Conservation (phyloP, 2,888 invertebrate genomes). For the Acleris laterana region DNA sequence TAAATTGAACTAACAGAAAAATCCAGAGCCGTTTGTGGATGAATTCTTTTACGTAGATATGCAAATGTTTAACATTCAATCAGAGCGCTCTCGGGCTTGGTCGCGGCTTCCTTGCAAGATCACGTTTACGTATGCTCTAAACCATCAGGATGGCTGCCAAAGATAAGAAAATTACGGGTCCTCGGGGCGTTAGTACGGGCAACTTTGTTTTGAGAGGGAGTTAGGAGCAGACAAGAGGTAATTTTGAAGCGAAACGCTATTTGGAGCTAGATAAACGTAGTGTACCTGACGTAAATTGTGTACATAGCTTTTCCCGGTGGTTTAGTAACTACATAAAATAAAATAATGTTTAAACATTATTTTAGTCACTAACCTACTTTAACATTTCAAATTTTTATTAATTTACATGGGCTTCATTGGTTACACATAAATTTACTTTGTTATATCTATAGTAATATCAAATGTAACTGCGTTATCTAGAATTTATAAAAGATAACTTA, state of each 20-base stretch:
- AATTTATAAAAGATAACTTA: neutral
- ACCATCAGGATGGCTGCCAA: constrained; percentile 38
- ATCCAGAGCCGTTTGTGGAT: neutral
- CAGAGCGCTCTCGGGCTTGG: constrained; percentile 29
- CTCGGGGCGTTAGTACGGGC: constrained; percentile 28
- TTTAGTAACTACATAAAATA: constrained; percentile 2
- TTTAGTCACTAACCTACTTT: too few species aligned
- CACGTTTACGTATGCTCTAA: constrained; percentile 42
- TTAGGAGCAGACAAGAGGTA: constrained; percentile 22
- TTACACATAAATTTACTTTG: too few species aligned
- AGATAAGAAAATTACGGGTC: constrained; percentile 42
- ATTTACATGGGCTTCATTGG: too few species aligned
- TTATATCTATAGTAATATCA: too few species aligned
- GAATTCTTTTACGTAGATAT: constrained; percentile 23
- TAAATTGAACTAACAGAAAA: constrained; percentile 8
- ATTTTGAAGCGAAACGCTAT: constrained; percentile 24
- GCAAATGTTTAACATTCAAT: constrained; percentile 35
- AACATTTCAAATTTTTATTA: too few species aligned
- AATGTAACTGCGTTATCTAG: too few species aligned
- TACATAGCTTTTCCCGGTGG: constrained; percentile 7
- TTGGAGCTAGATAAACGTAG: constrained; percentile 16
- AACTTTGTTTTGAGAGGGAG: constrained; percentile 39
- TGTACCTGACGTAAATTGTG: constrained; percentile 7
- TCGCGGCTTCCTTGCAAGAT: constrained; percentile 37
- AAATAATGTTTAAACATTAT: constrained; percentile 2